phyloP scores from a whole-genome alignment of 64 coral and sea anemone species.

The Pocillopora damicornis region DNA sequence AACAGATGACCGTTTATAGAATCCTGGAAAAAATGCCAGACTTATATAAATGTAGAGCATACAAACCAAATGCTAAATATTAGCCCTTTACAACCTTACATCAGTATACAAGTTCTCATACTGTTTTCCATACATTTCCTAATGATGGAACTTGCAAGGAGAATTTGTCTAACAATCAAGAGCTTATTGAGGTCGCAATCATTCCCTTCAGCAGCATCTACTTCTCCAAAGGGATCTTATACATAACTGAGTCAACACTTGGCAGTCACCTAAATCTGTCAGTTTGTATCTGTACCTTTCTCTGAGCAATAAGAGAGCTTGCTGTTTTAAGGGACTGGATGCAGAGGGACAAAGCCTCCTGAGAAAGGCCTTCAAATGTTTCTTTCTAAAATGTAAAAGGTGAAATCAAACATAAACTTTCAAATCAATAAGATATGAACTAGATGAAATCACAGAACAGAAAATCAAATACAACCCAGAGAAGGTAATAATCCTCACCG shows the following conservation, averaged over 20 bases:
- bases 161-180: too few species aligned
- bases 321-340: slow-evolving; percentile 89
- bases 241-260: too few species aligned
- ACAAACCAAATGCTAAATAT: background rate
- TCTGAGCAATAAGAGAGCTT: slow-evolving; percentile 83
- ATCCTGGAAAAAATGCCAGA: slow-evolving; percentile 40
- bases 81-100: too few species aligned
- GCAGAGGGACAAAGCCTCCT: slow-evolving; percentile 91
- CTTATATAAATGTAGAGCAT: background rate
- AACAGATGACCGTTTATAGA: slow-evolving; percentile 95
- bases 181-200: too few species aligned
- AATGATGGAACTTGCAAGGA: too few species aligned
- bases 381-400: slow-evolving; percentile 73
- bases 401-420: background rate
- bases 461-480: background rate
- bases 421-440: background rate
- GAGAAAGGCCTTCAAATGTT: slow-evolving; percentile 94
- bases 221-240: too few species aligned
- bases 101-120: too few species aligned
- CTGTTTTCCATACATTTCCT: too few species aligned
- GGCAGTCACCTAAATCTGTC: too few species aligned
- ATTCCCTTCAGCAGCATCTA: too few species aligned
- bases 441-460: background rate
- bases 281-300: slow-evolving; percentile 54
- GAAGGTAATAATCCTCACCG: slow-evolving; percentile 50